These are phyloP conservation scores for Lathronympha strigana DNA, from an alignment of 2,888 invertebrate genomes.

Conservation along the genomic window DNA sequence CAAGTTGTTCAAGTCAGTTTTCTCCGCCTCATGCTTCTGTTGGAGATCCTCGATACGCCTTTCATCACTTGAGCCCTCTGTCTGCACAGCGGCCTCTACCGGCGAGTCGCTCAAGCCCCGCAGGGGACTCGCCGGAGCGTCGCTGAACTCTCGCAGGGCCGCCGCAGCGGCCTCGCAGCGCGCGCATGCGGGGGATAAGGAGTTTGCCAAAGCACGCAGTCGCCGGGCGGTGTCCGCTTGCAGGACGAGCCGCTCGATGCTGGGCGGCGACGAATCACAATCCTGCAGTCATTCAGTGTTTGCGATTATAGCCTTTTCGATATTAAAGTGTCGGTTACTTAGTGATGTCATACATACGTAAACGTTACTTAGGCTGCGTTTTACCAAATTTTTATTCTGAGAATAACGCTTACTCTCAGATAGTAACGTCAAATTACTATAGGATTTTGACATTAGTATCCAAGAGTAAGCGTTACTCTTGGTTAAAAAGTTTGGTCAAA, in stretches of 20 bases:
- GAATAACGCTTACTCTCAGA: too few relatives aligned
- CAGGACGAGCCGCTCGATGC: slow-evolving; percentile 47
- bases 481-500: too few relatives aligned
- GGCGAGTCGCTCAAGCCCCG: slow-evolving; percentile 9
- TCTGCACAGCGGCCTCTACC: slow-evolving; percentile 42
- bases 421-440: too few relatives aligned
- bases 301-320: background rate
- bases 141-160: slow-evolving; percentile 4
- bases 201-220: slow-evolving; percentile 43
- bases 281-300: slow-evolving; percentile 51
- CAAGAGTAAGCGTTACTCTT: too few relatives aligned
- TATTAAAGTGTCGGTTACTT: too few relatives aligned
- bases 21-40: slow-evolving; percentile 65
- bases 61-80: slow-evolving; percentile 37
- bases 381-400: too few relatives aligned
- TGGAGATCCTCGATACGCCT: slow-evolving; percentile 50
- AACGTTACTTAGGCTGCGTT: too few relatives aligned
- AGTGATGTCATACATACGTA: background rate
- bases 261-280: slow-evolving; percentile 54
- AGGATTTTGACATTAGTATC: too few relatives aligned
- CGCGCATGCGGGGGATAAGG: slow-evolving; percentile 18
- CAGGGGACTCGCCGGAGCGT: background rate
- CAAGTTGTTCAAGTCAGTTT: slow-evolving; percentile 58
- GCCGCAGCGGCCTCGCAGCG: slow-evolving; percentile 13
- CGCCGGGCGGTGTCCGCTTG: slow-evolving; percentile 30